A percentile compares a stretch with the other conserved stretches of the same genome.
These are phyloP conservation scores for Radopholus similis DNA, from an alignment of 1,140 invertebrate genomes.

Conservation along the genomic window DNA sequence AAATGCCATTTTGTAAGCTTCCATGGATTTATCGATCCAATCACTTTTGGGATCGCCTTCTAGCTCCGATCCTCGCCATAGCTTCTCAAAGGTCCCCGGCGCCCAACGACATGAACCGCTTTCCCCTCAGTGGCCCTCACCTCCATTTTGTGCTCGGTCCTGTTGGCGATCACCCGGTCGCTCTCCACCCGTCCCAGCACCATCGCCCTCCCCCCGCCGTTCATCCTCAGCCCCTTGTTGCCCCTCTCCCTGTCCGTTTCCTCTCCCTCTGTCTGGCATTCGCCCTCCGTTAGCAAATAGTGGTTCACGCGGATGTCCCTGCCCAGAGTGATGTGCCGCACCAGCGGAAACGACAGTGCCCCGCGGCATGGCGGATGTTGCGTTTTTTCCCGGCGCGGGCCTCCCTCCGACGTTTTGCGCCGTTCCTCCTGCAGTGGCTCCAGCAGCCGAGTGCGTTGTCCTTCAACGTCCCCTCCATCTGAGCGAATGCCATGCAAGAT, in stretches of 20 bases:
- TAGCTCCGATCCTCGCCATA: too few relatives aligned
- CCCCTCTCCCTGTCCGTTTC: neutral
- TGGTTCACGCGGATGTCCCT: constrained; percentile 9
- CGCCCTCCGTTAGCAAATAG: constrained; percentile 10
- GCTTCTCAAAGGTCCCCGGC: too few relatives aligned
- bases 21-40: too few relatives aligned
- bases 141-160: too few relatives aligned
- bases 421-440: neutral
- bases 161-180: too few relatives aligned
- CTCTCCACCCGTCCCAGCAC: too few relatives aligned
- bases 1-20: too few relatives aligned
- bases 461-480: neutral
- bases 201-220: neutral
- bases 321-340: constrained; percentile 1
- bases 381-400: neutral
- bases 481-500: neutral
- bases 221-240: neutral
- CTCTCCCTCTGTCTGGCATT: neutral
- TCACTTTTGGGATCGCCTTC: too few relatives aligned
- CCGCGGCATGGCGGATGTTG: neutral
- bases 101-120: too few relatives aligned
- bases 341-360: constrained; percentile 12
- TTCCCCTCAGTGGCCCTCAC: too few relatives aligned
- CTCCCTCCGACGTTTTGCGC: neutral
- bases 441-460: neutral